Base-by-base conservation (phyloP, 2,113 vertebrate species). In the Plectropomus leopardus region DNA sequence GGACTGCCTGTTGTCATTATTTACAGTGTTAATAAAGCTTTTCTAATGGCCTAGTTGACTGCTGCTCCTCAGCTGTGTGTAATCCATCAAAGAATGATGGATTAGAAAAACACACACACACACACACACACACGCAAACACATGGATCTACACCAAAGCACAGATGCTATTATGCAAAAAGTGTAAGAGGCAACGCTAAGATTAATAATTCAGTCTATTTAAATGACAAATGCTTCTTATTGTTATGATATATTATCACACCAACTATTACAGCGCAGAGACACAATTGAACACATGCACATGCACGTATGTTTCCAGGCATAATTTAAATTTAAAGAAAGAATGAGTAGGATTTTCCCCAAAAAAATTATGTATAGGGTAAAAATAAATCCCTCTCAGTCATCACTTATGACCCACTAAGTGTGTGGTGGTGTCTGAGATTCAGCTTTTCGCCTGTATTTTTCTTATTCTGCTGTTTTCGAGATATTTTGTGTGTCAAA, bases 21-120 rank as follows among this genome's bases (percentile, higher is more conserved):
- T 82, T 80, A 85, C 28, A 66, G 14, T 78, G 58, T 72, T 84
- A 79, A 85, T 82, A 72, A 76, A 70, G 82, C 66, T 78, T 80
- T 75, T 80, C 34, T 73, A 79, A 84, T 69, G 67, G 64, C 16
- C 51, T 70, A 7, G 23, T 63, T 82, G 71, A 82, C 68, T 82
- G 83, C 78, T 50, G 63, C 58, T 72, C 30, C 48, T 83, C 64
- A 69, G 32, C 26, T 69, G 72, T 50, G 63, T 51, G 48, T 64
- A 58, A 86, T 85, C 57, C 84, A 74, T 86, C 85, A 86, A 70
- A 60, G 24, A 58, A 36, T 63, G 84, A 78, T 66, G 72, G 80
- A 72, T 86, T 57, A 67, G 28, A 40, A 13, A 50, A 55, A 71
- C 53, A 59, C 53, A 72, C 47, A 42, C 50, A 58, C 24, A 44